Base-by-base conservation (phyloP, 2,113 vertebrate species). In the Syngnathoides biaculeatus region DNA sequence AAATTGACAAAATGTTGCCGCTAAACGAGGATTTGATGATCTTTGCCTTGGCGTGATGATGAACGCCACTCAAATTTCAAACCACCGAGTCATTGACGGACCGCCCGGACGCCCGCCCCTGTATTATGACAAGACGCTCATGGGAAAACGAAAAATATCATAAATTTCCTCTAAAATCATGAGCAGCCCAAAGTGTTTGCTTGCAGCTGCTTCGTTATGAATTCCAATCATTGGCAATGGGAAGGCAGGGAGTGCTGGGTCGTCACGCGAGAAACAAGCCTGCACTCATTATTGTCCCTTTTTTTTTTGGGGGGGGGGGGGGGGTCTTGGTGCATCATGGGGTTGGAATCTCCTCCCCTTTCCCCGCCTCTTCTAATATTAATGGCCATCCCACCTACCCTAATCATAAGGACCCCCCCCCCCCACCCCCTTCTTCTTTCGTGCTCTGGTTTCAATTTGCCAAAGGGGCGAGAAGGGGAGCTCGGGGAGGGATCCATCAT, bases 91-190 rank as follows among this genome's bases (percentile, higher is more conserved):
- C 8, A 22, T 93, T 94, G 92, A 86, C 92, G 93, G 93, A 90
- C 84, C 76, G 35, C 71, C 82, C n/a, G 67, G 67, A 61, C 76
- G 69, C 27, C 78, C 70, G 90, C 91, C 78, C 1, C 75, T 67
- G 24, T 71, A 96, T 96, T 94, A 92, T 98, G 95, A 98, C 95
- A 98, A 95, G 94, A 90, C 89, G 91, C 94, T 98, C 97, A 98
- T 96, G 95, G 97, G 42, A 43, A 43, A 42, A n/a, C n/a, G n/a
- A 42, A 17, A 97, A 98, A 98, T 96, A 96, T 95, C 94, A 98
- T 98, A 96, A 94, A 98, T 98, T 97, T 95, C 93, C 94, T 95
- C 94, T 93, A 96, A 97, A 97, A 97, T 97, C 96, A 98, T 94
- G 94, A 95, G 93, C 94, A 93, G 93, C 93, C 94, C 93, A 93